Evolutionary conservation across 2,113 vertebrate species (phyloP), one percentile per base, ranked within the genome.

Genomic region (Gallinago media): DNA sequence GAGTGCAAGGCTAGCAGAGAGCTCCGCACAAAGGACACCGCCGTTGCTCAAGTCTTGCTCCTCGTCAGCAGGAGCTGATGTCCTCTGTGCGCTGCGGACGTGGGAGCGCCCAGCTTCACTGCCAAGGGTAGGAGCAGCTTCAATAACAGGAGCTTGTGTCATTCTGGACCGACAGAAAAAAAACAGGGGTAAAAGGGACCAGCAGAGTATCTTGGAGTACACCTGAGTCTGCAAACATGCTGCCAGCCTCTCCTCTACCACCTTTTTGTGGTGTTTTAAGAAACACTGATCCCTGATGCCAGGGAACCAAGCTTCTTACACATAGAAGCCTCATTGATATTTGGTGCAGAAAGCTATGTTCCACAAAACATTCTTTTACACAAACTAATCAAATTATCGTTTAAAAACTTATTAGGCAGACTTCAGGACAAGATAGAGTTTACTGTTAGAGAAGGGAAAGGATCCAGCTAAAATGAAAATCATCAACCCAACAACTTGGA

Each of bases 131-230:
- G 84, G 34, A 96, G 78, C 32, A 32, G 47, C 89, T 96, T 78
- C 78, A 77, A 72, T 84, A 70, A 74, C 86, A 96, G 85, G 83
- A 71, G 46, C 50, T 63, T 72, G 26, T 68, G 77, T 80, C 52
- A 68, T 68, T 86, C 73, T 81, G 73, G 71, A 78, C 16, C 40
- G 32, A 36, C 5, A 67, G 20, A 46, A 46, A 58, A 76, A 85
- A 77, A 82, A 42, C 31, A 49, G 15, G 47, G 16, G 20, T 63
- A 59, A 46, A 65, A 88, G 31, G 21, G 40, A 70, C 52, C 40
- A 21, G 31, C 58, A 47, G 38, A 58, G 32, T 55, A 38, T 75
- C 86, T 89, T 61, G 58, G 55, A 56, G n/a, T 50, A 65, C 32
- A 34, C 4, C 23, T 5, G 66, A 63, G 59, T 44, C 42, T 27